A percentile compares a stretch with the other conserved stretches of the same genome.
Conservation (phyloP, 2,113 vertebrate genomes). For the Herpetotheres cachinnans region DNA sequence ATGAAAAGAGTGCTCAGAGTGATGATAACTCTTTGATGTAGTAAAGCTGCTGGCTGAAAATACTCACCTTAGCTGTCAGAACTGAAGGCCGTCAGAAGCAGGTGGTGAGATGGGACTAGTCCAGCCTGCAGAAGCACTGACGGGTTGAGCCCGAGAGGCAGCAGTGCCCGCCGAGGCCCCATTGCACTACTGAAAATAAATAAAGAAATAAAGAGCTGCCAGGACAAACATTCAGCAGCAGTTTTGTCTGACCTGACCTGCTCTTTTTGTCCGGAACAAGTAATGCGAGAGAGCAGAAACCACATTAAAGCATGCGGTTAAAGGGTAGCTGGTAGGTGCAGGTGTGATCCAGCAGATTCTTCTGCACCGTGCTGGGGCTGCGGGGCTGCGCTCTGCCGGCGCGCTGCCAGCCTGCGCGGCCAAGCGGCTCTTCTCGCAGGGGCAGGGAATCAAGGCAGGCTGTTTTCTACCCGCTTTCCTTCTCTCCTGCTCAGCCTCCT, state of each 20-base stretch:
- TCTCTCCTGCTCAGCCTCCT: neutral
- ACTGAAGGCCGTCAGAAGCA: neutral
- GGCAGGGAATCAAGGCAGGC: neutral
- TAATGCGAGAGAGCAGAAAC: neutral
- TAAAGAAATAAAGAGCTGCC: neutral
- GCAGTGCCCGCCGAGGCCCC: accelerated
- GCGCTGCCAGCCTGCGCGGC: neutral
- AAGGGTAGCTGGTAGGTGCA: neutral
- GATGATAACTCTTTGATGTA: slow-evolving; percentile 23
- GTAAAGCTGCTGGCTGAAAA: neutral
- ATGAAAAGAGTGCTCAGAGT: slow-evolving; percentile 36
- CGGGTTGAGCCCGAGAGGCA: neutral
- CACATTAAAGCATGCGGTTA: neutral
- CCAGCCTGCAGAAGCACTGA: neutral
- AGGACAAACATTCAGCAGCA: neutral
- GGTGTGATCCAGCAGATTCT: neutral
- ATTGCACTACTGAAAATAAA: neutral
- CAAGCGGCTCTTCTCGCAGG: neutral
- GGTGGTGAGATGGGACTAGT: neutral
- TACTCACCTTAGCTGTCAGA: neutral
- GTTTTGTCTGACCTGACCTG: neutral
- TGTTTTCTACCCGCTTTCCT: neutral
- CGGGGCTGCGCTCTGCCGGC: neutral
- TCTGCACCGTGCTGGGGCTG: no score
- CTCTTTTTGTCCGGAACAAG: neutral